Conservation (phyloP, 2,888 invertebrate genomes). For the Campoplex capitator region DNA sequence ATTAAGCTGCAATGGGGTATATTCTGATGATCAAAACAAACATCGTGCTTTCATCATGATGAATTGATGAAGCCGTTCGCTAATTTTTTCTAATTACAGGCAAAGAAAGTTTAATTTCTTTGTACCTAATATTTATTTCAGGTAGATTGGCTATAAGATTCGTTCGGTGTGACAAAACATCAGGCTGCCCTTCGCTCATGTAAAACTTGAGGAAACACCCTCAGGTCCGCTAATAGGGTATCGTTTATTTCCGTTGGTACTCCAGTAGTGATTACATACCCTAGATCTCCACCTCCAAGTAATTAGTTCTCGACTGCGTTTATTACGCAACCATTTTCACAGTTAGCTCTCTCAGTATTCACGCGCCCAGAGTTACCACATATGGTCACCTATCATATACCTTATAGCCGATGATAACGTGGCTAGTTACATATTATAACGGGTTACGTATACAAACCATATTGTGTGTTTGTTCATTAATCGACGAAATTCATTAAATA, state of each 20-base stretch:
- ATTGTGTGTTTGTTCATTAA: slow-evolving; percentile 4
- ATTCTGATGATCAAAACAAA: neutral
- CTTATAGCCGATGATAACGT: neutral
- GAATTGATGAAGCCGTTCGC: neutral
- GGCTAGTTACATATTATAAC: slow-evolving; percentile 20
- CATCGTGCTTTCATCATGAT: neutral
- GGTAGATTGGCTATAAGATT: neutral
- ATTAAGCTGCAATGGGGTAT: neutral
- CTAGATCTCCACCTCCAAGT: slow-evolving; percentile 55
- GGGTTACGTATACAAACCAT: slow-evolving; percentile 2
- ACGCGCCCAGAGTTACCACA: slow-evolving; percentile 14
- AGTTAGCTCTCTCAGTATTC: slow-evolving; percentile 11
- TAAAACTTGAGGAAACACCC: neutral
- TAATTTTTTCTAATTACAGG: neutral
- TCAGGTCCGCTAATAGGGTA: slow-evolving; percentile 50
- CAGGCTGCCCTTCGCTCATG: neutral
- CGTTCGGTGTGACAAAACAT: neutral
- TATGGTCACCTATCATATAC: slow-evolving; percentile 6
- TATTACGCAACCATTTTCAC: slow-evolving; percentile 46
- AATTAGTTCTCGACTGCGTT: slow-evolving; percentile 58
- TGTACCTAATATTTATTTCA: no score
- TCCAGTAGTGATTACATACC: slow-evolving; percentile 16
- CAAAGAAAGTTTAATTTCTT: neutral
- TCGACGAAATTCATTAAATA: slow-evolving; percentile 22
- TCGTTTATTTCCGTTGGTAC: slow-evolving; percentile 58